Evolutionary conservation across 2,113 vertebrate genomes (phyloP).

Genomic region (Neofelis nebulosa): DNA sequence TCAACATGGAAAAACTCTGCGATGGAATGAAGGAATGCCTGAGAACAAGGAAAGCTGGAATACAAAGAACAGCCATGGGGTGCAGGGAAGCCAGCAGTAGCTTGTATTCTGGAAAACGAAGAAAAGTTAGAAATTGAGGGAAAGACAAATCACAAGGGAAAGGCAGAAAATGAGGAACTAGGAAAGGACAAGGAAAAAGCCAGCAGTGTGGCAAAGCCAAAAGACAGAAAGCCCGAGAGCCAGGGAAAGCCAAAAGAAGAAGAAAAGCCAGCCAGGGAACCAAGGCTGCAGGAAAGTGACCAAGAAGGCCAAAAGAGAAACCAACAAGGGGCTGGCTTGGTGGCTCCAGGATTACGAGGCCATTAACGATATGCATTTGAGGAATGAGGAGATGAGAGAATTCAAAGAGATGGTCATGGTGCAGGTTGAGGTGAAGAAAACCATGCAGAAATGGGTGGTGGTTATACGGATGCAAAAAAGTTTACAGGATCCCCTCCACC

Average conservation of each 20-base stretch:
- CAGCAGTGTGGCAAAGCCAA: neutral
- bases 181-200: neutral
- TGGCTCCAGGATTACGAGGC: constrained; percentile 38
- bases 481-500: constrained; percentile 58
- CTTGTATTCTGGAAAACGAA: neutral
- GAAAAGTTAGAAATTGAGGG: neutral
- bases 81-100: neutral
- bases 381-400: constrained; percentile 54
- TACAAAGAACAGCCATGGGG: constrained; percentile 17
- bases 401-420: constrained; percentile 56
- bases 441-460: constrained; percentile 34
- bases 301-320: constrained; percentile 59
- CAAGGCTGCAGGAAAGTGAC: neutral
- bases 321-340: constrained; percentile 25
- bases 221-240: neutral
- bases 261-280: neutral
- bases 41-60: constrained; percentile 35
- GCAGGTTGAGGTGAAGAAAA: constrained; percentile 56
- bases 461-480: constrained; percentile 62
- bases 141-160: neutral
- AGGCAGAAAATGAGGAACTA: neutral
- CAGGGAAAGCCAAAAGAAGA: constrained; percentile 38
- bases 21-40: constrained; percentile 46
- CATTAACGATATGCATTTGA: constrained; percentile 36
- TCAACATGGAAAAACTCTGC: constrained; percentile 35